Evolutionary conservation across 2,888 invertebrate genomes (phyloP).

Genomic region (Megalurothrips usitatus): DNA sequence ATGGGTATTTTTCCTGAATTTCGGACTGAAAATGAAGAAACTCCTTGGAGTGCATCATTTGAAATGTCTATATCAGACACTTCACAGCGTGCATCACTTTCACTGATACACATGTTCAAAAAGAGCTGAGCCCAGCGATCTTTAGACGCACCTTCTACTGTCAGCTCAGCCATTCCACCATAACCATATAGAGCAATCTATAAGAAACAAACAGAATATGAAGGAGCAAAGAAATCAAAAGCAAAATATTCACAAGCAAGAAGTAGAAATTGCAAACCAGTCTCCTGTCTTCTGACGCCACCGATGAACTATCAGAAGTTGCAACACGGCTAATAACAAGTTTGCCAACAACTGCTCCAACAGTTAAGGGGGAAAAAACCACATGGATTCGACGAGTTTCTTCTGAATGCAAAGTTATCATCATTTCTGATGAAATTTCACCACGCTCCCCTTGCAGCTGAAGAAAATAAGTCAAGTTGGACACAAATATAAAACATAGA

Average conservation of each 20-base stretch:
- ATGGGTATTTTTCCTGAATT: background rate
- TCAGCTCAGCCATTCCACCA: background rate
- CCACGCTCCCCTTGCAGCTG: background rate
- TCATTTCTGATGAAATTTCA: background rate
- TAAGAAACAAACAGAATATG: background rate
- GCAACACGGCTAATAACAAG: background rate
- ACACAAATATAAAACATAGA: background rate
- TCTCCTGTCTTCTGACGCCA: background rate
- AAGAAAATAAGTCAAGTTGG: background rate
- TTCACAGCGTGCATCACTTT: background rate
- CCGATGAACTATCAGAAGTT: slow-evolving; percentile 5
- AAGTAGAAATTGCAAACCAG: background rate
- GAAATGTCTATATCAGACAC: background rate
- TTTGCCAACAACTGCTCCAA: background rate
- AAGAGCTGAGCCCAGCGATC: background rate
- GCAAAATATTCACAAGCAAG: background rate
- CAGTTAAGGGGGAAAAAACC: background rate
- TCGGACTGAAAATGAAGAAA: background rate
- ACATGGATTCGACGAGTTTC: slow-evolving; percentile 2
- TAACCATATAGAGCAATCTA: slow-evolving; percentile 12
- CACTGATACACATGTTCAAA: background rate
- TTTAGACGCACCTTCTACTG: background rate
- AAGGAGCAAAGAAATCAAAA: background rate
- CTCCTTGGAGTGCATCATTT: background rate
- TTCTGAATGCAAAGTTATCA: background rate